Conservation (phyloP, 2,888 invertebrate genomes). For the Chromoteleia sp. region DNA sequence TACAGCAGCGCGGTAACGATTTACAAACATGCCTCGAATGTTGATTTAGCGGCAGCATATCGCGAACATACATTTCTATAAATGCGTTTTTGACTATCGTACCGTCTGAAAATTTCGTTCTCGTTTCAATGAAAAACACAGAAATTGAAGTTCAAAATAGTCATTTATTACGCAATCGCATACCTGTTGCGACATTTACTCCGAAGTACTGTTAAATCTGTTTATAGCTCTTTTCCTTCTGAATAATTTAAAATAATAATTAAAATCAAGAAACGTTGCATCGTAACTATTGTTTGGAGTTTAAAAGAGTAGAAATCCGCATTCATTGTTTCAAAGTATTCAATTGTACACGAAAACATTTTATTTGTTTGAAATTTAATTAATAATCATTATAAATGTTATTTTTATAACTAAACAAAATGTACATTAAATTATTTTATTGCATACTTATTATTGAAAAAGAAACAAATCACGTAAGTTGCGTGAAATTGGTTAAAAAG, state of each 20-base stretch:
- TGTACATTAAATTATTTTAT: neutral
- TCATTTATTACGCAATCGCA: neutral
- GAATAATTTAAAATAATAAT: conserved; percentile 20
- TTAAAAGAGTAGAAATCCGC: neutral
- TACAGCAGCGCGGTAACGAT: conserved; percentile 44
- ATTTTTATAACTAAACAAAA: neutral
- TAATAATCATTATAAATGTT: too few species aligned
- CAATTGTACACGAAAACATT: too few species aligned
- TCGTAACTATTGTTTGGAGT: conserved; percentile 4
- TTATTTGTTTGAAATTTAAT: too few species aligned
- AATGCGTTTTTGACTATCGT: conserved; percentile 6
- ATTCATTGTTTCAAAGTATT: neutral
- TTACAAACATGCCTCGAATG: conserved; percentile 57
- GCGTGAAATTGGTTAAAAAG: conserved; percentile 24
- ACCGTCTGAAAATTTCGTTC: conserved; percentile 1
- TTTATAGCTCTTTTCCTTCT: conserved; percentile 17
- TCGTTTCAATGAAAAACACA: neutral
- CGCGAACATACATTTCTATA: conserved; percentile 38
- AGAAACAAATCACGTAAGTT: conserved; percentile 16
- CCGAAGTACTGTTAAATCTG: conserved; percentile 1
- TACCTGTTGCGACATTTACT: conserved; percentile 7
- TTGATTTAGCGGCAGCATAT: conserved; percentile 28
- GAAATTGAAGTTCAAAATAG: conserved; percentile 11
- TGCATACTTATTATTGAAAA: neutral
- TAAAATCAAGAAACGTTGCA: conserved; percentile 10